phyloP scores from a whole-genome alignment of 2,113 vertebrate genomes.

The Typhlomys cinereus region DNA sequence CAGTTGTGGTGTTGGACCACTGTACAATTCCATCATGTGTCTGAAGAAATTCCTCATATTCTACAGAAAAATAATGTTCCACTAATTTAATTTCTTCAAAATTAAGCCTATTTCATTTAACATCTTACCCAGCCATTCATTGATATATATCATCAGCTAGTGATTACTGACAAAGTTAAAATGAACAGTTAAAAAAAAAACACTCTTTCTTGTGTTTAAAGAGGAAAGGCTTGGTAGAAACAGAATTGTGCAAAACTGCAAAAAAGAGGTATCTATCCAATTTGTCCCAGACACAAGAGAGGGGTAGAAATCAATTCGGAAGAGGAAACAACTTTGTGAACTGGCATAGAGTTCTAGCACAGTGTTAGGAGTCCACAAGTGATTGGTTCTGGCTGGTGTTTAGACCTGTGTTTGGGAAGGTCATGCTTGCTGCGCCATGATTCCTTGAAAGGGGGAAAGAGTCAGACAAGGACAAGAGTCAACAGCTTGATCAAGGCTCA shows the following conservation, averaged over 20 bases:
- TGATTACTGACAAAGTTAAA: background rate
- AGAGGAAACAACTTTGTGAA: background rate
- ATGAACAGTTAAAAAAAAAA: background rate
- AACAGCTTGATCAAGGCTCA: background rate
- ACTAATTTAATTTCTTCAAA: background rate
- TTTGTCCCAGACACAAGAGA: background rate
- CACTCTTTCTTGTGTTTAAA: background rate
- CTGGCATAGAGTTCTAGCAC: background rate
- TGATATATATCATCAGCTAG: background rate
- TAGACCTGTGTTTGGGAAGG: background rate
- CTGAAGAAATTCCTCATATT: constrained; percentile 2
- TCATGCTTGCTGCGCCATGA: background rate
- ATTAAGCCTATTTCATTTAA: background rate
- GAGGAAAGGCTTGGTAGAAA: background rate
- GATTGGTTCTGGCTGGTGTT: background rate
- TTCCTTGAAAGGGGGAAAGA: background rate
- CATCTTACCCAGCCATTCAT: background rate
- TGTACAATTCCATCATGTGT: background rate
- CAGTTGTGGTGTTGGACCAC: background rate
- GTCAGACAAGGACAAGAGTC: background rate
- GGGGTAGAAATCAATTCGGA: background rate
- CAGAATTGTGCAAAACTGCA: background rate
- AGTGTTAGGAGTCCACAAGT: background rate
- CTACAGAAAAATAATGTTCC: background rate
- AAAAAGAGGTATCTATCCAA: background rate